A percentile compares a stretch with the other conserved stretches of the same genome.
phyloP scores from a whole-genome alignment of 2,113 vertebrate genomes.

The Pandion haliaetus region DNA sequence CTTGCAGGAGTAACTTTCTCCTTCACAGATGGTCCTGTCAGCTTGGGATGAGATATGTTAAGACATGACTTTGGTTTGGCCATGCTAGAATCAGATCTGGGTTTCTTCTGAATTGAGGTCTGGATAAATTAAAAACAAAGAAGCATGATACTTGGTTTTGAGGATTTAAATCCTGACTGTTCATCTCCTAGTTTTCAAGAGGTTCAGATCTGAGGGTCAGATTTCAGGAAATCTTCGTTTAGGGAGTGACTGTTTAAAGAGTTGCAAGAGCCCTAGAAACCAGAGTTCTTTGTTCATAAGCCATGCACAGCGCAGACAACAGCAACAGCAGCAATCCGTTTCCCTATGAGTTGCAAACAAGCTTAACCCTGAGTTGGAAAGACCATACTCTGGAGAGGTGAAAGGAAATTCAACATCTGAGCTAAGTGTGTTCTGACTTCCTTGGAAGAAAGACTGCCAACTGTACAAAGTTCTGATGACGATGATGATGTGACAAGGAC shows the following conservation, averaged over 20 bases:
- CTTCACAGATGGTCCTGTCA: background rate
- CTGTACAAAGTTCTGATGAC: background rate
- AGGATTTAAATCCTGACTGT: background rate
- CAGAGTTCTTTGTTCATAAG: constrained; percentile 36
- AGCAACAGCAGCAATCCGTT: background rate
- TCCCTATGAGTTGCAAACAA: constrained; percentile 13
- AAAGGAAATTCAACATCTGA: constrained; percentile 50
- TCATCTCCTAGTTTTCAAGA: background rate
- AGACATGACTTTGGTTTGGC: background rate
- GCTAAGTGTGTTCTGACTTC: constrained; percentile 16
- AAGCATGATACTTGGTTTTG: background rate
- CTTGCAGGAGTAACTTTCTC: background rate
- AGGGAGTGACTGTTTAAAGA: constrained; percentile 10
- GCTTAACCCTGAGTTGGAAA: constrained; percentile 55
- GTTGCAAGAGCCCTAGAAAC: constrained; percentile 1
- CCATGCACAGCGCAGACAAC: background rate
- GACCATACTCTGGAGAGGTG: background rate
- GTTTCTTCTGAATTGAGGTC: background rate
- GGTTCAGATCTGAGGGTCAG: background rate
- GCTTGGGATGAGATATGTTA: background rate
- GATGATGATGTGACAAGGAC: constrained; percentile 1
- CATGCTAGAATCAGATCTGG: background rate
- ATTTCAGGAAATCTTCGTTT: constrained; percentile 12
- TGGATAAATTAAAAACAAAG: background rate
- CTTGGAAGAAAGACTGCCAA: constrained; percentile 11